Conservation (phyloP, 1,140 invertebrate species). For the Sesamia nonagrioides region DNA sequence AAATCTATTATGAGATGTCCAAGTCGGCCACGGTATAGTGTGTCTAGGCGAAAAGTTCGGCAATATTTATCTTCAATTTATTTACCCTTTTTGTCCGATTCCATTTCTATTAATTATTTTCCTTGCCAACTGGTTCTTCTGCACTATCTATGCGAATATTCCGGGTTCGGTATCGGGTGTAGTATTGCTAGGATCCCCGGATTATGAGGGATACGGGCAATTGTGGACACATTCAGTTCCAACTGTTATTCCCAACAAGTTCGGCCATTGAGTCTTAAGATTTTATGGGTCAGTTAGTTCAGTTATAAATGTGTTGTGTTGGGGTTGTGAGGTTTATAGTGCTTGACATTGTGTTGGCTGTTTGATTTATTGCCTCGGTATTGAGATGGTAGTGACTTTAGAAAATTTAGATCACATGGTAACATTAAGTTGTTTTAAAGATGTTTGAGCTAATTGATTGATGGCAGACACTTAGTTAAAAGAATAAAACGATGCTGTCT, state of each 20-base stretch:
- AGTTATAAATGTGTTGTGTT: conserved; percentile 6
- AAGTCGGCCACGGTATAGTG: too few species aligned
- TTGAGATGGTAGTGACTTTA: too few species aligned
- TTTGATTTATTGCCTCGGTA: background rate
- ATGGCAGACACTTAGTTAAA: background rate
- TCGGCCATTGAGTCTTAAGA: background rate
- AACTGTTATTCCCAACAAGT: conserved; percentile 18
- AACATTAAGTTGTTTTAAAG: too few species aligned
- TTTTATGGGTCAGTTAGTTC: conserved; percentile 16
- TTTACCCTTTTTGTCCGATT: background rate
- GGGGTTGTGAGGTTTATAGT: background rate
- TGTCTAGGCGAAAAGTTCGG: too few species aligned
- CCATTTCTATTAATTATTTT: background rate
- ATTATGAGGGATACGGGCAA: conserved; percentile 43
- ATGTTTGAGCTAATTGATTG: too few species aligned
- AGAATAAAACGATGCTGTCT: background rate
- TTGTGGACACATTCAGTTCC: conserved; percentile 40
- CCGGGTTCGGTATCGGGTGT: conserved; percentile 25
- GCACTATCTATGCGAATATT: background rate
- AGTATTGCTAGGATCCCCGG: conserved; percentile 19
- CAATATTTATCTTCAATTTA: too few species aligned
- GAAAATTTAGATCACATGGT: too few species aligned
- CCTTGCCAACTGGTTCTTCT: background rate
- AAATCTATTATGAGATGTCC: too few species aligned
- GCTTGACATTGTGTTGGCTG: background rate